Evolutionary conservation across 2,797 vertebrate genomes (phyloP).

Genomic region (Cynopterus sphinx): DNA sequence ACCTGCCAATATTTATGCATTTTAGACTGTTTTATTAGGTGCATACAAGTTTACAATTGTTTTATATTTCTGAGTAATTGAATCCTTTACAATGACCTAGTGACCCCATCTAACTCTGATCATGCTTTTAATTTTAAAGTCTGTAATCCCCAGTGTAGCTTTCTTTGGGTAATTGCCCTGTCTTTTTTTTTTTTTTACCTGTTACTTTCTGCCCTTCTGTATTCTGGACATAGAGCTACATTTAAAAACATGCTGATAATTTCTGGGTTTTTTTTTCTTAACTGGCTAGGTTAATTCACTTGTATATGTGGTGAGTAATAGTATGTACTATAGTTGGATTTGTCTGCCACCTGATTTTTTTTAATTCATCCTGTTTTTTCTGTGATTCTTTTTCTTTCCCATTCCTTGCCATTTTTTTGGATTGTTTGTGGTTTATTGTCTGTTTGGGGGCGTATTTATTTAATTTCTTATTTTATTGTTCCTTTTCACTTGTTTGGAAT

Average conservation of each 20-base stretch:
- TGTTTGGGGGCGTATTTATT: not conserved
- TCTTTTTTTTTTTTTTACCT: not conserved
- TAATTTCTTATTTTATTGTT: conserved; percentile 18
- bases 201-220: conserved; percentile 26
- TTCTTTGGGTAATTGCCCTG: conserved; percentile 42
- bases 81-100: conserved; percentile 23
- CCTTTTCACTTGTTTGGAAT: not conserved
- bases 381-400: not conserved
- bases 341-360: conserved; percentile 9
- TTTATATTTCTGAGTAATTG: conserved; percentile 41
- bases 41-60: conserved; percentile 33
- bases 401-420: not conserved
- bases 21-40: conserved; percentile 57
- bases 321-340: not conserved
- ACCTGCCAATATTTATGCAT: conserved; percentile 6
- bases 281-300: conserved; percentile 17
- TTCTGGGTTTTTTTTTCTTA: not conserved
- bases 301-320: not conserved
- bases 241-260: not conserved
- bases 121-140: conserved; percentile 37
- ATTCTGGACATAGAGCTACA: not conserved
- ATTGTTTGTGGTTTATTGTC: not conserved
- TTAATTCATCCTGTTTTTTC: not conserved
- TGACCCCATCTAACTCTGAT: not conserved
- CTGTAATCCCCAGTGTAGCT: not conserved